Conservation (phyloP, 2,113 vertebrate species). For the Bufo bufo region DNA sequence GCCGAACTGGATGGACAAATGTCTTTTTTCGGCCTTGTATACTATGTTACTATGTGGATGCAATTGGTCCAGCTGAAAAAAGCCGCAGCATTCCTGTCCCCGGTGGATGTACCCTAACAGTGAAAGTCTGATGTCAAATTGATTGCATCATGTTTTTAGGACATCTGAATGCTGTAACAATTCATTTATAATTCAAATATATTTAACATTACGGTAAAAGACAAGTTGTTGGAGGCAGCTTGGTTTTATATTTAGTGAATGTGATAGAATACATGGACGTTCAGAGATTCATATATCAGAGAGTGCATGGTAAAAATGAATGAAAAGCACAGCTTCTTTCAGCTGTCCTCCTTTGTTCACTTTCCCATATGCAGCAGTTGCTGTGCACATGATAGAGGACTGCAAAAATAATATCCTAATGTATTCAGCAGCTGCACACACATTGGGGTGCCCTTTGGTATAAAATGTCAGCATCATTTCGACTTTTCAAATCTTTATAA, state of each 20-base stretch:
- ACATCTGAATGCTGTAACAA: no score
- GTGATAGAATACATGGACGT: not conserved
- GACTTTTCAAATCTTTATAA: constrained; percentile 50
- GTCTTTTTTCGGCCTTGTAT: no score
- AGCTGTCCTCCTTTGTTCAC: constrained; percentile 77
- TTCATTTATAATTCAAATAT: no score
- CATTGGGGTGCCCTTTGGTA: constrained; percentile 61
- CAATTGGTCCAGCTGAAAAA: no score
- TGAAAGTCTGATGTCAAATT: no score
- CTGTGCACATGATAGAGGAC: constrained; percentile 76
- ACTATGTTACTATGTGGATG: no score
- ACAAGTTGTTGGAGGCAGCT: no score
- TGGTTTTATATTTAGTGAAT: not conserved
- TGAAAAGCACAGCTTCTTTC: constrained; percentile 81
- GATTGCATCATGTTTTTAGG: no score
- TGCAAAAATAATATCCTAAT: constrained; percentile 84
- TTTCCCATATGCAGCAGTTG: constrained; percentile 78
- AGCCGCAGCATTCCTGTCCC: no score
- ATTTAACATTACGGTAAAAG: no score
- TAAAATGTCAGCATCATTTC: constrained; percentile 66
- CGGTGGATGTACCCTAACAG: no score
- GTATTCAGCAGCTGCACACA: constrained; percentile 76
- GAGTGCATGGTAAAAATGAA: constrained; percentile 65
- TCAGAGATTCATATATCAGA: not conserved
- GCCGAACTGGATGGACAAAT: no score